phyloP scores from a whole-genome alignment of 2,888 invertebrate genomes.

The Perithous albicinctus region DNA sequence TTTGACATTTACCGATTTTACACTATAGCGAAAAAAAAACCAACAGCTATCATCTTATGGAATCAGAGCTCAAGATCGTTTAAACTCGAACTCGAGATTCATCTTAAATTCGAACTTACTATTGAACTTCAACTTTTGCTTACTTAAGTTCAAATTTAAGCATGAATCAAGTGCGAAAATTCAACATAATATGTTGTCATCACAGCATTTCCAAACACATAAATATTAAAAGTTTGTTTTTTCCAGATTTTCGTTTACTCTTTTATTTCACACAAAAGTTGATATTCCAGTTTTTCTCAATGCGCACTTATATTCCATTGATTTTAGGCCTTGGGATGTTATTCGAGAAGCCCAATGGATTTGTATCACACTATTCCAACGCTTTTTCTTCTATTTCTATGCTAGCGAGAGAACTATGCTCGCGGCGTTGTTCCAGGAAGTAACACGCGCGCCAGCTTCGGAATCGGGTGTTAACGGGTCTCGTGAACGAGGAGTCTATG shows the following conservation, averaged over 20 bases:
- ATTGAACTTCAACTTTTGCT: no score
- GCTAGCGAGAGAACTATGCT: neutral
- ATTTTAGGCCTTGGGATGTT: neutral
- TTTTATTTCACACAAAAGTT: neutral
- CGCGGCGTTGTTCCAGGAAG: slow-evolving; percentile 30
- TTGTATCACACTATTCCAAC: neutral
- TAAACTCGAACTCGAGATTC: no score
- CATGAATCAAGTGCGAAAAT: no score
- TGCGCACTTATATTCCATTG: neutral
- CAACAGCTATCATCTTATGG: no score
- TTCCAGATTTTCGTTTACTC: neutral
- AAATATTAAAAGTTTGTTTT: neutral
- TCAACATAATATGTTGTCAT: no score
- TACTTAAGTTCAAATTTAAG: no score
- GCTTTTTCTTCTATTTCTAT: neutral
- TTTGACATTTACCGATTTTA: no score
- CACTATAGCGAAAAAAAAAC: no score
- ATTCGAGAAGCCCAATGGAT: neutral
- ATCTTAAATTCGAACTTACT: no score
- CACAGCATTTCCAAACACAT: no score
- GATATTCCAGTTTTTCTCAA: neutral
- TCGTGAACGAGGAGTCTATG: slow-evolving; percentile 23
- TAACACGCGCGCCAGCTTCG: slow-evolving; percentile 23
- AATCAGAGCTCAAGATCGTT: no score
- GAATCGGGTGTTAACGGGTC: slow-evolving; percentile 46